phyloP scores from a whole-genome alignment of 2,888 invertebrate genomes.

The Pecten maximus region DNA sequence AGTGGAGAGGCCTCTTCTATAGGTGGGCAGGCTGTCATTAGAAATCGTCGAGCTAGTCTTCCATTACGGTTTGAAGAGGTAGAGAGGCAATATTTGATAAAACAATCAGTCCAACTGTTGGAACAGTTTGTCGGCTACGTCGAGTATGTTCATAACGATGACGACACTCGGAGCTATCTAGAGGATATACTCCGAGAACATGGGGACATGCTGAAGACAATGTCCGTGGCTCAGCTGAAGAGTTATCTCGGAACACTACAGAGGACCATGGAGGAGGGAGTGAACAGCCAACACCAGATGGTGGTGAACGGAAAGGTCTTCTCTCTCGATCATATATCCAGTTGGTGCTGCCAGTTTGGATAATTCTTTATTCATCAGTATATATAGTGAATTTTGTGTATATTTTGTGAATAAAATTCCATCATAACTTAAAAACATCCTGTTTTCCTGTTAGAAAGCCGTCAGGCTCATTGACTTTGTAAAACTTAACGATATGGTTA shows the following conservation, averaged over 20 bases:
- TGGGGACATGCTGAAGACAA: neutral
- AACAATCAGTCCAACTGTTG: neutral
- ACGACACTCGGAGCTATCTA: neutral
- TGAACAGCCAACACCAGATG: conserved; percentile 6
- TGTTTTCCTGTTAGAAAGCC: no score
- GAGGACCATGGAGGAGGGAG: neutral
- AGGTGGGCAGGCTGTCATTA: neutral
- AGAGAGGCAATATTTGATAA: neutral
- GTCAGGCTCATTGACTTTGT: no score
- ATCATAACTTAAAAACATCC: neutral
- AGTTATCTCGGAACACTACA: neutral
- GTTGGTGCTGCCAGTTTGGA: conserved; percentile 41
- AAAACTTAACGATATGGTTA: no score
- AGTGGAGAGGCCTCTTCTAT: neutral
- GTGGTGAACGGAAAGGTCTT: conserved; percentile 30
- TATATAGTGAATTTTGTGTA: neutral
- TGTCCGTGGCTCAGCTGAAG: neutral
- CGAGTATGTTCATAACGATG: neutral
- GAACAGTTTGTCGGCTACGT: neutral
- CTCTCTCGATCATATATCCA: conserved; percentile 23
- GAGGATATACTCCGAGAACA: neutral
- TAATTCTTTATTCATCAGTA: neutral
- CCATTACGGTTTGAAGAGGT: neutral
- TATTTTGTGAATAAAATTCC: neutral
- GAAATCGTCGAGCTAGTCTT: neutral